phyloP scores from a whole-genome alignment of 1,140 invertebrate genomes.

The Neelides sp. region DNA sequence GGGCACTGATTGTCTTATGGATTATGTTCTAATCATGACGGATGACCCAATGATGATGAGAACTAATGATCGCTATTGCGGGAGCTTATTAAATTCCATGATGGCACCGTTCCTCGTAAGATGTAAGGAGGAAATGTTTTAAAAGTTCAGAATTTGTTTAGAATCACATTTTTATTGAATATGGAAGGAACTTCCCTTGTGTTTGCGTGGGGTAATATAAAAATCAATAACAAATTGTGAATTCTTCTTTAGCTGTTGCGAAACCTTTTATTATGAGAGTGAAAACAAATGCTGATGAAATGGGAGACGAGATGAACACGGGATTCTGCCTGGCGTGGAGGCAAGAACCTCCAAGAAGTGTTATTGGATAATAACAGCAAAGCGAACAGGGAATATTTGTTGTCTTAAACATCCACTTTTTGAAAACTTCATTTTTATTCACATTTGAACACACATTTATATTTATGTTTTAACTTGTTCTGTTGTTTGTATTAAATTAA shows the following conservation, averaged over 20 bases:
- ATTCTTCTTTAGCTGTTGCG: conserved; percentile 10
- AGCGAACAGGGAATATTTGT: no score
- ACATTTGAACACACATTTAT: no score
- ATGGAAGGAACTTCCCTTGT: no score
- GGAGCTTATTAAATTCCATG: conserved; percentile 3
- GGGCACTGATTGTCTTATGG: conserved; percentile 2
- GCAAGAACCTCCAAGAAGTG: conserved; percentile 22
- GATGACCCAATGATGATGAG: conserved; percentile 12
- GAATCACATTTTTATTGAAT: no score
- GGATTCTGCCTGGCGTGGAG: conserved; percentile 23
- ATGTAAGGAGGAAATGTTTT: conserved; percentile 6
- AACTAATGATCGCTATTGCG: conserved; percentile 26
- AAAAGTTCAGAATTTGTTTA: neutral
- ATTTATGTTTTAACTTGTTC: no score
- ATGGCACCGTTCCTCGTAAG: conserved; percentile 9
- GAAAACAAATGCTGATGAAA: conserved; percentile 17
- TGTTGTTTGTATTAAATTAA: no score
- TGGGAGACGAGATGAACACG: conserved; percentile 16
- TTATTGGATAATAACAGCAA: neutral
- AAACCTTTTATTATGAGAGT: conserved; percentile 27
- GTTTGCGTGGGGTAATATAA: no score
- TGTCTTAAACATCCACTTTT: no score
- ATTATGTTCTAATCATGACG: conserved; percentile 30
- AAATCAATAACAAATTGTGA: no score
- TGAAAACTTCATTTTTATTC: no score